Conservation (phyloP, 2,888 invertebrate genomes). For the Monoplex corrugatus region DNA sequence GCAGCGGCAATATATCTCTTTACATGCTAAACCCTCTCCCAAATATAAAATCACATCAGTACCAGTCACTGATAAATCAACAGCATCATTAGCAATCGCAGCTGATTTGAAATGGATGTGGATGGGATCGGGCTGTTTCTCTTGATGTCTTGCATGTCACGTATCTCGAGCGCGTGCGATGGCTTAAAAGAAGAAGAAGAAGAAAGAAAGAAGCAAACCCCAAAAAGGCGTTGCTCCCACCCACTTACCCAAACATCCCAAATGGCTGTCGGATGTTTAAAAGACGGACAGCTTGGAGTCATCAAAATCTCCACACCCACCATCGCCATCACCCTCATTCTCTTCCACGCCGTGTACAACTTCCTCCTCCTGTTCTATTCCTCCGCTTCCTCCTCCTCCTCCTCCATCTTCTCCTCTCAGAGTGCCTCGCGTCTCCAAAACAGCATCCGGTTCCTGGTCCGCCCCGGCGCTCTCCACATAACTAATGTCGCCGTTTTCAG, state of each 20-base stretch:
- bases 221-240: neutral
- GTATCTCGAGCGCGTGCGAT: too few species aligned
- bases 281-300: conserved; percentile 8
- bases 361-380: too few species aligned
- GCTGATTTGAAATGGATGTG: too few species aligned
- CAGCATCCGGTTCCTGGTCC: conserved; percentile 21
- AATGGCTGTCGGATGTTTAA: neutral
- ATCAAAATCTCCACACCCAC: neutral
- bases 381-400: neutral
- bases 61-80: too few species aligned
- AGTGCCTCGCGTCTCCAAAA: conserved; percentile 10
- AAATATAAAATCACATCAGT: too few species aligned
- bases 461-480: neutral
- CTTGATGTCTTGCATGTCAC: too few species aligned
- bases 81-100: too few species aligned
- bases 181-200: too few species aligned
- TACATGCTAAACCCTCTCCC: too few species aligned
- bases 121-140: too few species aligned
- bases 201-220: too few species aligned
- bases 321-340: neutral
- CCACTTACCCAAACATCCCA: neutral
- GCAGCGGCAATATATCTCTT: too few species aligned
- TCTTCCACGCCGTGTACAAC: neutral
- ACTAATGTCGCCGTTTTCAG: neutral
- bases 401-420: neutral